These are phyloP conservation scores for Holotrichia oblita DNA, from an alignment of 1,140 invertebrate genomes.

Conservation along the genomic window DNA sequence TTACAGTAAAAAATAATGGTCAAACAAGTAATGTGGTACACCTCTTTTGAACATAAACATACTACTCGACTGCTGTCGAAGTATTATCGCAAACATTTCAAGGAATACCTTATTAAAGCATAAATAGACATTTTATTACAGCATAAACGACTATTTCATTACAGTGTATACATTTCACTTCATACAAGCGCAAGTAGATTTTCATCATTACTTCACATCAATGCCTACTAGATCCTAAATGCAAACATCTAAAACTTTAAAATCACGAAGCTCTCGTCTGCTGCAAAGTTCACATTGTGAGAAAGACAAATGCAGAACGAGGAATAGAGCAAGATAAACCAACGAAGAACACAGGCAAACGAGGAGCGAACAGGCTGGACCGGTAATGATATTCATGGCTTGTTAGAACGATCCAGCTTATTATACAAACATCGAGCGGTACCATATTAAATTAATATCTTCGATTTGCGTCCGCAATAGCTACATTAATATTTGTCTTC, in stretches of 20 bases:
- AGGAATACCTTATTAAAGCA: too few species aligned
- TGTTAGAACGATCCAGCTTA: conserved; percentile 32
- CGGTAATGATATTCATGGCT: conserved; percentile 33
- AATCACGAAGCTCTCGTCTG: conserved; percentile 1
- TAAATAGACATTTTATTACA: too few species aligned
- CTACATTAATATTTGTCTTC: conserved; percentile 36
- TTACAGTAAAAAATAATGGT: too few species aligned
- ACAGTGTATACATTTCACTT: neutral
- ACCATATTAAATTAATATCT: conserved; percentile 31
- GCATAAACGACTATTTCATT: too few species aligned
- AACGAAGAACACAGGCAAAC: neutral
- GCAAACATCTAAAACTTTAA: neutral
- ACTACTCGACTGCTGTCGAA: too few species aligned
- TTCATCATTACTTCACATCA: neutral
- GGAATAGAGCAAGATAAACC: conserved; percentile 12
- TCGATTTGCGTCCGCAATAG: conserved; percentile 27
- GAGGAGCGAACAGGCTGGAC: neutral
- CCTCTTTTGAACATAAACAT: too few species aligned
- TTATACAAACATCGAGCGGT: conserved; percentile 29
- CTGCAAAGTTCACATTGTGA: neutral
- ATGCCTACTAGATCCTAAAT: neutral
- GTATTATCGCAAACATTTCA: too few species aligned
- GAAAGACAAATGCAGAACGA: neutral
- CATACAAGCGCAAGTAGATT: neutral
- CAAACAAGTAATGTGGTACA: too few species aligned